A percentile compares a stretch with the other conserved stretches of the same genome.
phyloP scores from a whole-genome alignment of 2,113 vertebrate species.

The Falco punctatus region DNA sequence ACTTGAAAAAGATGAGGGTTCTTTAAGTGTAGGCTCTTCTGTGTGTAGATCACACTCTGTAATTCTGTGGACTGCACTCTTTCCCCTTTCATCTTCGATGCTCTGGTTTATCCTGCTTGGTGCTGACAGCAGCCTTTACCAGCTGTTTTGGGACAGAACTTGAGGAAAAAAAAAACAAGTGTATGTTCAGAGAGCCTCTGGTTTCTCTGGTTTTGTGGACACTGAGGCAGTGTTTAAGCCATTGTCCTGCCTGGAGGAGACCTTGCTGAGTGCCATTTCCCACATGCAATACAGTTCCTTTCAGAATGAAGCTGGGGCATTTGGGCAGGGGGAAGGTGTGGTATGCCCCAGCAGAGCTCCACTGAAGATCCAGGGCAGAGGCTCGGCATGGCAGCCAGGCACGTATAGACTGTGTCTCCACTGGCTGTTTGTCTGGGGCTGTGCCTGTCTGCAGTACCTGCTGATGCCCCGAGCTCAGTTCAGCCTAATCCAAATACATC shows the following conservation, averaged over 20 bases:
- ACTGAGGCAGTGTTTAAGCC: rapidly evolving
- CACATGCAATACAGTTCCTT: rapidly evolving
- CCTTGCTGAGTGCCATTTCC: rapidly evolving
- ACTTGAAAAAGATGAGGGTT: background rate
- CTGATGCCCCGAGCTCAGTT: rapidly evolving
- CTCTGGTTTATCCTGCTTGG: background rate
- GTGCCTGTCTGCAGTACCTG: background rate
- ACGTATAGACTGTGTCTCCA: rapidly evolving
- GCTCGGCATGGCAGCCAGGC: background rate
- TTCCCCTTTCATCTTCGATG: background rate
- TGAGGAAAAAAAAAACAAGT: rapidly evolving
- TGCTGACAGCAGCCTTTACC: background rate
- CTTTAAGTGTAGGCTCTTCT: background rate
- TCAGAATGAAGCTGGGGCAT: rapidly evolving
- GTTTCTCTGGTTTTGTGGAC: background rate
- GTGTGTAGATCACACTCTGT: background rate
- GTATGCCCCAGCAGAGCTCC: rapidly evolving
- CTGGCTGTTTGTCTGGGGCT: background rate
- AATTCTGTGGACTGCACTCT: background rate
- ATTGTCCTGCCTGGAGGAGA: background rate
- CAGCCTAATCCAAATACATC: background rate
- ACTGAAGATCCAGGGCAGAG: background rate
- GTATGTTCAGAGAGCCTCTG: background rate
- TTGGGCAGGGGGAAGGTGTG: background rate
- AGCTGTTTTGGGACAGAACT: rapidly evolving